Conservation (phyloP, 2,113 vertebrate genomes). For the Scartelaos histophorus region DNA sequence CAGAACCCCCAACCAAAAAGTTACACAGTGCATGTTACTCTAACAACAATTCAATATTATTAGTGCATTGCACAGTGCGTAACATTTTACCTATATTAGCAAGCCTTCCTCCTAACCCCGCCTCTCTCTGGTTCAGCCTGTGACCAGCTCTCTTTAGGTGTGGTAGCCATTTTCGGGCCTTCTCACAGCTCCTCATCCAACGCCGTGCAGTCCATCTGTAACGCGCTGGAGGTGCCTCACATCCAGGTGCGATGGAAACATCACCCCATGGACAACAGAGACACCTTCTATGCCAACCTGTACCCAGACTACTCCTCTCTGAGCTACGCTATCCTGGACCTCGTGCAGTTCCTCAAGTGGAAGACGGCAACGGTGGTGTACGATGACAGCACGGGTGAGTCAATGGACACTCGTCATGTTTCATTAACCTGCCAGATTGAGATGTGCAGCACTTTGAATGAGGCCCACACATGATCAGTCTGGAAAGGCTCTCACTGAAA, state of each 20-base stretch:
- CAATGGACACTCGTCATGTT: no score
- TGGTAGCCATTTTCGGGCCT: slow-evolving; percentile 96
- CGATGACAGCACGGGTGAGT: slow-evolving; percentile 93
- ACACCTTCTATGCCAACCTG: slow-evolving; percentile 96
- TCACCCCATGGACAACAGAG: slow-evolving; percentile 96
- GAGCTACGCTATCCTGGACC: slow-evolving; percentile 95
- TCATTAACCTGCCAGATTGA: no score
- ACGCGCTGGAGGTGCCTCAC: slow-evolving; percentile 95
- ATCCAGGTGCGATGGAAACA: slow-evolving; percentile 98
- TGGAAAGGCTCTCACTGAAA: no score
- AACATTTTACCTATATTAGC: not conserved
- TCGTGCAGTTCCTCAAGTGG: slow-evolving; percentile 97
- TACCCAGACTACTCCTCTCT: slow-evolving; percentile 97
- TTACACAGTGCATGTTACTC: no score
- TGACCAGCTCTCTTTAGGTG: slow-evolving; percentile 96
- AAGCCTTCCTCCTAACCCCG: slow-evolving; percentile 10
- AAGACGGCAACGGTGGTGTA: slow-evolving; percentile 97
- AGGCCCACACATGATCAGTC: no score
- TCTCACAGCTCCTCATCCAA: slow-evolving; percentile 98
- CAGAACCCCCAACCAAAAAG: no score
- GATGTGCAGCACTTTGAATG: no score
- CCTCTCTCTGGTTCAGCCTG: slow-evolving; percentile 82
- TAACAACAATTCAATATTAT: no score
- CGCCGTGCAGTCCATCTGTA: slow-evolving; percentile 97
- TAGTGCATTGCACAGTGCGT: not conserved